A percentile compares a stretch with the other conserved stretches of the same genome.
Conservation (phyloP, 2,113 vertebrate genomes). For the Sinocyclocheilus anophthalmus region DNA sequence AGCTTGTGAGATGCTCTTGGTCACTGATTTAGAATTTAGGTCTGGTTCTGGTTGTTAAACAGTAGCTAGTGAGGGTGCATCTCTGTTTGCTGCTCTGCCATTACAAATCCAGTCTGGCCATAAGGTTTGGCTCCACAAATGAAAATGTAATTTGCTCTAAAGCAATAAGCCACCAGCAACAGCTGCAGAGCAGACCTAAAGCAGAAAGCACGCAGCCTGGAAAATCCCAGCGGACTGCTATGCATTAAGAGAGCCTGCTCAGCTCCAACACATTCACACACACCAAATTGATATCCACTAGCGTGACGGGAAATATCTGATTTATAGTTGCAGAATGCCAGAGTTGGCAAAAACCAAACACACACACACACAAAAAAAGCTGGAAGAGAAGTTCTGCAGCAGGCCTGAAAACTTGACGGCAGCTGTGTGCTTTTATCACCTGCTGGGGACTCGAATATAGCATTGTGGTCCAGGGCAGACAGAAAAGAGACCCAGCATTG, state of each 20-base stretch:
- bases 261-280: slow-evolving; percentile 25
- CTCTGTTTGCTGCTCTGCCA: slow-evolving; percentile 10
- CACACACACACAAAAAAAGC: slow-evolving; percentile 13
- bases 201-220: slow-evolving; percentile 38
- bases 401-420: slow-evolving; percentile 50
- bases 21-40: background rate
- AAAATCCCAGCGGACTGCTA: slow-evolving; percentile 22
- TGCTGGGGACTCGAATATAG: slow-evolving; percentile 45
- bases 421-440: slow-evolving; percentile 63
- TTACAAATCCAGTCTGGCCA: slow-evolving; percentile 6
- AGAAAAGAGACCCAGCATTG: slow-evolving; percentile 45
- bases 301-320: slow-evolving; percentile 49
- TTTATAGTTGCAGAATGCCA: slow-evolving; percentile 39
- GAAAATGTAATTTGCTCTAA: slow-evolving; percentile 12
- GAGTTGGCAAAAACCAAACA: slow-evolving; percentile 12
- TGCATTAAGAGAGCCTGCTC: slow-evolving; percentile 26
- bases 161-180: slow-evolving; percentile 31
- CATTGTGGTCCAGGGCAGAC: slow-evolving; percentile 40
- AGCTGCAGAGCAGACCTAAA: slow-evolving; percentile 49
- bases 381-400: slow-evolving; percentile 51
- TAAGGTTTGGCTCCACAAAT: background rate
- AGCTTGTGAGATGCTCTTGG: background rate
- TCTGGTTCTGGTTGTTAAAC: slow-evolving; percentile 1
- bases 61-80: background rate
- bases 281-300: slow-evolving; percentile 33